These are phyloP conservation scores for Bombus difficillimus DNA, from an alignment of 1,140 invertebrate species.

Conservation along the genomic window DNA sequence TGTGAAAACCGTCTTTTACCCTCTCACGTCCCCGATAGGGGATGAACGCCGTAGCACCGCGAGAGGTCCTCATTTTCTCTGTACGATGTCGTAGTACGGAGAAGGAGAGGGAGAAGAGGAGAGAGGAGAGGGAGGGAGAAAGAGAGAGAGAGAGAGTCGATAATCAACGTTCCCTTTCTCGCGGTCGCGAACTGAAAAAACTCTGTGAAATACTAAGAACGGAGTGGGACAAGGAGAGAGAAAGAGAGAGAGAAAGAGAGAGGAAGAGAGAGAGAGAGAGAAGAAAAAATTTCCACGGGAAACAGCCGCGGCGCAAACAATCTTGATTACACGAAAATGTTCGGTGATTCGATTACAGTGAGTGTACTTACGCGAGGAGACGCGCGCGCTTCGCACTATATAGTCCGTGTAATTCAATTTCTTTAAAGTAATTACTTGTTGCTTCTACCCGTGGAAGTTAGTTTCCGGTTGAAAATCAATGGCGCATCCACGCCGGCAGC, in stretches of 20 bases:
- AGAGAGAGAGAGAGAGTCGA: neutral
- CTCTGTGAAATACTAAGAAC: neutral
- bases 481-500: slow-evolving; percentile 29
- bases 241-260: neutral
- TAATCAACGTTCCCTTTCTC: neutral
- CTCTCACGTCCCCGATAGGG: neutral
- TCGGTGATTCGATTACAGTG: slow-evolving; percentile 57
- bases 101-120: neutral
- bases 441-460: slow-evolving; percentile 63
- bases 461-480: slow-evolving; percentile 65
- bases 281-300: slow-evolving; percentile 8
- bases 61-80: neutral
- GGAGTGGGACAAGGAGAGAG: neutral
- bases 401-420: slow-evolving; percentile 64
- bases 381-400: slow-evolving; percentile 39
- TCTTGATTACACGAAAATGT: slow-evolving; percentile 53
- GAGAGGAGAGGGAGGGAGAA: neutral
- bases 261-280: neutral
- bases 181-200: neutral
- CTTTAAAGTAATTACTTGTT: slow-evolving; percentile 70
- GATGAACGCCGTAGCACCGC: neutral
- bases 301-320: slow-evolving; percentile 16
- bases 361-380: slow-evolving; percentile 61
- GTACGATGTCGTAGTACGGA: no score
- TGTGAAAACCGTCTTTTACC: slow-evolving; percentile 34